These are phyloP conservation scores for Folsomia candida DNA, from an alignment of 2,888 invertebrate species.

Conservation along the genomic window DNA sequence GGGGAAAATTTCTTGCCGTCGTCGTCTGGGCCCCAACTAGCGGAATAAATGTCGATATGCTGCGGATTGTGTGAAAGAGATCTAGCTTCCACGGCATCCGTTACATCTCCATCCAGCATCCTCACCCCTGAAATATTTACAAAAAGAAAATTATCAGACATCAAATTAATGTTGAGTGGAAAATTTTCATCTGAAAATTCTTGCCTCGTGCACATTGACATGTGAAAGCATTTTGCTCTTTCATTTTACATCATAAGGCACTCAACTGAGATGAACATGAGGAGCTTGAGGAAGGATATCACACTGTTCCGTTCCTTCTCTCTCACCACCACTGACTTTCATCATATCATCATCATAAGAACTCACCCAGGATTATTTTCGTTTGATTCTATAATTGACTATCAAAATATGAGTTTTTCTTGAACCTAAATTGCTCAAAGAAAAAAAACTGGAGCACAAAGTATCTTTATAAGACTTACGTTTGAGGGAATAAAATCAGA, in stretches of 20 bases:
- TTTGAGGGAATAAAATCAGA: slow-evolving; percentile 10
- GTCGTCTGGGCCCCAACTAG: slow-evolving; percentile 92
- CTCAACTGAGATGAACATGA: neutral
- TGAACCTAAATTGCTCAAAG: slow-evolving; percentile 1
- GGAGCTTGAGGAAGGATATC: neutral
- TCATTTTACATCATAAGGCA: slow-evolving; percentile 4
- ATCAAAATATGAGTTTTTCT: neutral
- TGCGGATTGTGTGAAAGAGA: slow-evolving; percentile 91
- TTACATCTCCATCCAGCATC: slow-evolving; percentile 97
- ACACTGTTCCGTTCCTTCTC: too few relatives aligned
- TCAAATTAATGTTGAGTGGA: neutral
- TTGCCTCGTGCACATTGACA: too few relatives aligned
- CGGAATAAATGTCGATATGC: slow-evolving; percentile 97
- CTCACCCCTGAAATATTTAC: slow-evolving; percentile 70
- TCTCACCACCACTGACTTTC: too few relatives aligned
- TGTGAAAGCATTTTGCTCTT: neutral
- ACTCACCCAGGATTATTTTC: neutral
- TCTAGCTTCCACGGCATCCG: slow-evolving; percentile 95
- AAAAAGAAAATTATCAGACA: slow-evolving; percentile 23
- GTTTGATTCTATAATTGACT: neutral
- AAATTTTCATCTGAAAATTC: too few relatives aligned
- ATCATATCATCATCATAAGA: too few relatives aligned
- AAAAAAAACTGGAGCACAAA: slow-evolving; percentile 1
- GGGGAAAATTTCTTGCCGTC: too few relatives aligned
- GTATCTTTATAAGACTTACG: too few relatives aligned